These are phyloP conservation scores for Akabosia matsudoensis DNA, from an alignment of 1,140 invertebrate genomes.

Conservation along the genomic window DNA sequence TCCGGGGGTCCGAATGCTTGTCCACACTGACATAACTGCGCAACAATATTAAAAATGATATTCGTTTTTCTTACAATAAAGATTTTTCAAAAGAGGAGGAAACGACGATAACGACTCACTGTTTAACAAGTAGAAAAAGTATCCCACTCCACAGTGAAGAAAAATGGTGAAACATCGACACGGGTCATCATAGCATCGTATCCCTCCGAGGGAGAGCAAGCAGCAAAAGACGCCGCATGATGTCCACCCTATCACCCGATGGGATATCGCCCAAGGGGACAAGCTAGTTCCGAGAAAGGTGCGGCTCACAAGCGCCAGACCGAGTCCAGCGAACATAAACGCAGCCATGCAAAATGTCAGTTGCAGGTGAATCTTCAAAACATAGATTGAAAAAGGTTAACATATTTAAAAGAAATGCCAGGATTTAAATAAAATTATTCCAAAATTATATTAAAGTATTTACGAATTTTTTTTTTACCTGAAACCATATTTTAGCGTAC, in stretches of 20 bases:
- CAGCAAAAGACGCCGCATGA: background rate
- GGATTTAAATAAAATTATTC: no score
- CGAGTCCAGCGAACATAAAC: background rate
- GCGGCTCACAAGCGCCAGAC: background rate
- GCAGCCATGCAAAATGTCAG: background rate
- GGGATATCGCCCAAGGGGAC: background rate
- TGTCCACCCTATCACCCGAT: background rate
- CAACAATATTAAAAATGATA: background rate
- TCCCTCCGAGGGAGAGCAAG: background rate
- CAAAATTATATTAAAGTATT: background rate
- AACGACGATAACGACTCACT: background rate
- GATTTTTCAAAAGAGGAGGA: background rate
- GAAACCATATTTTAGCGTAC: background rate
- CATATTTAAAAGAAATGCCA: background rate
- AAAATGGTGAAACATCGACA: background rate
- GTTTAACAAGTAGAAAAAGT: background rate
- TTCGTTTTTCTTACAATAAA: no score
- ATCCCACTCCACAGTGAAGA: background rate
- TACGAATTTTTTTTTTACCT: background rate
- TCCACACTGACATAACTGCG: background rate
- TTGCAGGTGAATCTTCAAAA: background rate
- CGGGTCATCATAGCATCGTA: background rate
- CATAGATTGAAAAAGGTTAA: background rate
- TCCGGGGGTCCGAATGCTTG: background rate
- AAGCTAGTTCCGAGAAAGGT: background rate